Conservation (phyloP, 2,113 vertebrate species). For the Etheostoma cragini region DNA sequence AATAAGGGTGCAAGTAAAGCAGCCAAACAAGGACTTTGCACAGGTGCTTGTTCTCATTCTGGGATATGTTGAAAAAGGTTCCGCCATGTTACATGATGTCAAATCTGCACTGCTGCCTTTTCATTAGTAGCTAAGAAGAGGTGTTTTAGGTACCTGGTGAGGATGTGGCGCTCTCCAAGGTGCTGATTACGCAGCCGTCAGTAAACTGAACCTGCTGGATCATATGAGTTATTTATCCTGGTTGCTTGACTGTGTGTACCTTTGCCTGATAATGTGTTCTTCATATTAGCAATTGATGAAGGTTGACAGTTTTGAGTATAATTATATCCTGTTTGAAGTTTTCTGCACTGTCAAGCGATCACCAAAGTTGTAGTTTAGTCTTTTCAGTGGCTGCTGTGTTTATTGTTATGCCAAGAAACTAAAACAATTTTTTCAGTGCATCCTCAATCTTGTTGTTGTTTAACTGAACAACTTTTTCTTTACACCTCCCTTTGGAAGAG, state of each 20-base stretch:
- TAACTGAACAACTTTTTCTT: slow-evolving; percentile 14
- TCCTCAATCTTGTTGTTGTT: slow-evolving; percentile 12
- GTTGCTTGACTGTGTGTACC: not conserved
- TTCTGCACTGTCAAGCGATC: slow-evolving; percentile 1
- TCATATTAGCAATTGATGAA: not conserved
- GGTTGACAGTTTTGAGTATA: slow-evolving; percentile 4
- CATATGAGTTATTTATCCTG: not conserved
- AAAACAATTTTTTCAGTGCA: slow-evolving; percentile 9
- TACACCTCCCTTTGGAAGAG: slow-evolving; percentile 7
- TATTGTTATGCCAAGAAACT: slow-evolving; percentile 22
- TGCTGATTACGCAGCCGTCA: slow-evolving; percentile 22
- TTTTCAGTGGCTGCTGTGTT: slow-evolving; percentile 11
- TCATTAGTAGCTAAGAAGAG: not conserved
- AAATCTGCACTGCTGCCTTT: not conserved
- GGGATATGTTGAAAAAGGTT: not conserved
- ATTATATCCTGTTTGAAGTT: slow-evolving; percentile 14
- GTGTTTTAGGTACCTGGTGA: not conserved
- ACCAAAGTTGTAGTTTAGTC: slow-evolving; percentile 23
- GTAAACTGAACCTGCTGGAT: not conserved
- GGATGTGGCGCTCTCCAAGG: slow-evolving; percentile 41
- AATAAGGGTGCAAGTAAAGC: not conserved
- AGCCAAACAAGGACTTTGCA: not conserved
- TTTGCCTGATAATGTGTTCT: slow-evolving; percentile 22
- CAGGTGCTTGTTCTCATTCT: not conserved
- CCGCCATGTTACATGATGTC: not conserved